Percentiles rank a stretch among this genome's conserved stretches.
These are phyloP conservation scores for Pachyuromys duprasi DNA, from an alignment of 2,797 vertebrate genomes.

Conservation along the genomic window DNA sequence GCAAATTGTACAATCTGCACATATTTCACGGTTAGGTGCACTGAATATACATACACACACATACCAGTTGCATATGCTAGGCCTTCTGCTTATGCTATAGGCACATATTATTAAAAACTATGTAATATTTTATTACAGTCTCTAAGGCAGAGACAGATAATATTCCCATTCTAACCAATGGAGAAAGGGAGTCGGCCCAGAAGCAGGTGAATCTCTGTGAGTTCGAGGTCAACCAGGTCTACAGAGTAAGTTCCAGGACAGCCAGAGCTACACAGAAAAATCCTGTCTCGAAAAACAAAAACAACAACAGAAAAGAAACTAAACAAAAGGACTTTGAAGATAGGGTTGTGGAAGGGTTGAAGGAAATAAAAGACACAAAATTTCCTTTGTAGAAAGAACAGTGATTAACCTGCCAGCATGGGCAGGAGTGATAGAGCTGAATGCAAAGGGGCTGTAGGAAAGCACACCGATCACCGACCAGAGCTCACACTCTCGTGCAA, in stretches of 20 bases:
- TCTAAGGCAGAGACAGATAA: not conserved
- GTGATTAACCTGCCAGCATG: not conserved
- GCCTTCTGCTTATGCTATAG: not conserved
- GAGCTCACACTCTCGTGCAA: not conserved
- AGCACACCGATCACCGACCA: rapidly evolving
- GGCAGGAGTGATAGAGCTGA: not conserved
- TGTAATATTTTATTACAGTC: not conserved
- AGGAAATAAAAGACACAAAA: not conserved
- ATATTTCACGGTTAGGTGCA: not conserved
- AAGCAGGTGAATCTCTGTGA: not conserved
- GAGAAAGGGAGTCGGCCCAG: not conserved
- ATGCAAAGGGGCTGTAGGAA: not conserved
- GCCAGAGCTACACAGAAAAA: not conserved
- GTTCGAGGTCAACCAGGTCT: not conserved
- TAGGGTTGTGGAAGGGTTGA: not conserved
- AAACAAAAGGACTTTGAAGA: constrained; percentile 7
- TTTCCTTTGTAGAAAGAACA: not conserved
- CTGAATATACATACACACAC: not conserved
- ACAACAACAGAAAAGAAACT: too few relatives aligned
- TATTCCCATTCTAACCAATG: not conserved
- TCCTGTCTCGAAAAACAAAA: not conserved
- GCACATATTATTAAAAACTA: not conserved
- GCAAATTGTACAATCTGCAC: not conserved
- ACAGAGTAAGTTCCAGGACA: not conserved
- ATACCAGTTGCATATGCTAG: not conserved